phyloP scores from a whole-genome alignment of 1,140 invertebrate species.

The Drosophila ananassae region DNA sequence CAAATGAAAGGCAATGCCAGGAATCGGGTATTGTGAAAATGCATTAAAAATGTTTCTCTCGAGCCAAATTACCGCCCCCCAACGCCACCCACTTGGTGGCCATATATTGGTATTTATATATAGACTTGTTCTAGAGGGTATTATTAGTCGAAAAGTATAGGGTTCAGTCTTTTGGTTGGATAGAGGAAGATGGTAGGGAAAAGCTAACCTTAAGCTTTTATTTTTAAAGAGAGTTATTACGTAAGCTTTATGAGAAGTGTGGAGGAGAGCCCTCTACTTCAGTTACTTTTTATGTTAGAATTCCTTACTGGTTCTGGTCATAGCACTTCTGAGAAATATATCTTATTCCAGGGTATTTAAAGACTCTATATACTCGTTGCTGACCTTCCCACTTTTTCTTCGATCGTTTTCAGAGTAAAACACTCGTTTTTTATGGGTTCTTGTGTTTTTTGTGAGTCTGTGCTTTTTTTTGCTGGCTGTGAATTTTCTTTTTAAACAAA shows the following conservation, averaged over 20 bases:
- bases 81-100: background rate
- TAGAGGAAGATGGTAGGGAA: too few relatives aligned
- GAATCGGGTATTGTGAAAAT: constrained; percentile 52
- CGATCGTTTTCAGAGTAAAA: constrained; percentile 9
- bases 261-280: too few relatives aligned
- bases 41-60: constrained; percentile 64
- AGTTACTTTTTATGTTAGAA: too few relatives aligned
- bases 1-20: constrained; percentile 46
- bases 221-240: too few relatives aligned
- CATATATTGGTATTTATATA: background rate
- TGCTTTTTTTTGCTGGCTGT: background rate
- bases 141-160: background rate
- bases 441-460: background rate
- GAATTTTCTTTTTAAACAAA: constrained; percentile 61
- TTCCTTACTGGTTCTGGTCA: too few relatives aligned
- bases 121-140: background rate
- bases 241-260: too few relatives aligned
- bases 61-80: background rate
- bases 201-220: too few relatives aligned
- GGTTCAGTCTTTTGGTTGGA: background rate
- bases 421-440: constrained; percentile 12
- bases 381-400: constrained; percentile 18
- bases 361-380: constrained; percentile 1
- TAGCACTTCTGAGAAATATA: background rate
- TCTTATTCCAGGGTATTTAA: background rate